Percentiles rank a stretch among this genome's conserved stretches.
Evolutionary conservation across 2,113 vertebrate genomes (phyloP).

Genomic region (Gadus macrocephalus): DNA sequence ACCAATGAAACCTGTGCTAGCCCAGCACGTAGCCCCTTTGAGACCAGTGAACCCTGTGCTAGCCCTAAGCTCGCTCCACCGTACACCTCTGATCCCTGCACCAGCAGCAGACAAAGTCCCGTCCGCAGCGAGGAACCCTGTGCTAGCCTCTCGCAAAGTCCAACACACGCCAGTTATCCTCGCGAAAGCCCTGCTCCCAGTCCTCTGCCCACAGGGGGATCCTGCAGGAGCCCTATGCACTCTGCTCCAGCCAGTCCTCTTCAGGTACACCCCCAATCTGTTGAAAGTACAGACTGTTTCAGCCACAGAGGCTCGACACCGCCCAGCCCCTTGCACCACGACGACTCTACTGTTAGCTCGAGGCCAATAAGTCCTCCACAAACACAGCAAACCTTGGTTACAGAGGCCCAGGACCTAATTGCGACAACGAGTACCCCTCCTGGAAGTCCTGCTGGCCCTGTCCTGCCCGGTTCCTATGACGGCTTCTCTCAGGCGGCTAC

Average conservation of each 20-base stretch:
- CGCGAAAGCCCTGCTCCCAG: neutral
- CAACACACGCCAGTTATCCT: conserved; percentile 15
- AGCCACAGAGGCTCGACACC: neutral
- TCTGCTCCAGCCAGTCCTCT: conserved; percentile 4
- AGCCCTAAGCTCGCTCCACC: conserved; percentile 29
- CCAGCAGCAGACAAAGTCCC: conserved; percentile 1
- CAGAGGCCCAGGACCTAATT: conserved; percentile 20
- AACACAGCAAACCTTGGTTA: neutral
- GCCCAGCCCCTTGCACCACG: conserved; percentile 3
- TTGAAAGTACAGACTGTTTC: neutral
- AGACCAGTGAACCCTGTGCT: neutral
- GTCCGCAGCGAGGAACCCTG: neutral
- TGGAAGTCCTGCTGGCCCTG: conserved; percentile 17
- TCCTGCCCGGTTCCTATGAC: neutral
- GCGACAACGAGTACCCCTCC: conserved; percentile 5
- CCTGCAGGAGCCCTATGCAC: neutral
- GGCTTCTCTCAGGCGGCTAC: too few species aligned
- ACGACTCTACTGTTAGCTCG: neutral
- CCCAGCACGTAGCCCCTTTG: neutral
- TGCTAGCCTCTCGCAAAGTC: neutral
- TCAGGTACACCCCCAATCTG: neutral
- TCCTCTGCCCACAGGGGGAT: neutral
- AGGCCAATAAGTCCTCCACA: conserved; percentile 1
- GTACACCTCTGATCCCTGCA: conserved; percentile 17
- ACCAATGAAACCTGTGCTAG: conserved; percentile 15